These are phyloP conservation scores for Hippocampus zosterae DNA, from an alignment of 2,113 vertebrate genomes.

Conservation along the genomic window DNA sequence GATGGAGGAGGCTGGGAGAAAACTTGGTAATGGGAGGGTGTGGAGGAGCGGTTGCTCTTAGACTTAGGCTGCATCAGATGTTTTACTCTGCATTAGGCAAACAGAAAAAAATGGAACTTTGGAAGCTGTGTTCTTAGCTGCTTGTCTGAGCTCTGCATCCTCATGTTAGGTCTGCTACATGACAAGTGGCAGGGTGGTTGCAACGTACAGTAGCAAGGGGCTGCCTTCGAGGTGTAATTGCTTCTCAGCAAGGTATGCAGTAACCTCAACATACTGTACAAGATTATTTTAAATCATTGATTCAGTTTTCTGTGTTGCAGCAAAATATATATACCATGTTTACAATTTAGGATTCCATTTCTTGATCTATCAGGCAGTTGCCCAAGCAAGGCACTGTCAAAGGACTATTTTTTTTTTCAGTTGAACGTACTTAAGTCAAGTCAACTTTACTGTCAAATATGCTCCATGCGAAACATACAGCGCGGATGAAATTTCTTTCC, in stretches of 20 bases:
- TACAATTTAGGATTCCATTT: too few species aligned
- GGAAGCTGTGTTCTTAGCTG: slow-evolving; percentile 29
- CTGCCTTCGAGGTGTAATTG: slow-evolving; percentile 13
- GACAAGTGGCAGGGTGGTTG: slow-evolving; percentile 41
- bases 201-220: slow-evolving; percentile 6
- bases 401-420: too few species aligned
- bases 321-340: too few species aligned
- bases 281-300: too few species aligned
- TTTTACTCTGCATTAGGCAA: slow-evolving; percentile 31
- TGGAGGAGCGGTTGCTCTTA: slow-evolving; percentile 69
- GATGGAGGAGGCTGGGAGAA: slow-evolving; percentile 53
- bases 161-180: slow-evolving; percentile 37
- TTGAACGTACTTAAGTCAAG: too few species aligned
- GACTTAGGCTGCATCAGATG: slow-evolving; percentile 51
- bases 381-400: too few species aligned
- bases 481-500: too few species aligned
- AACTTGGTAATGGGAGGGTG: slow-evolving; percentile 51
- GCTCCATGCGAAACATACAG: too few species aligned
- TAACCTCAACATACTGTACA: not conserved
- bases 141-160: slow-evolving; percentile 22
- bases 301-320: too few species aligned
- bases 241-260: slow-evolving; percentile 13
- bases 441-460: too few species aligned
- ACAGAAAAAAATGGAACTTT: slow-evolving; percentile 18
- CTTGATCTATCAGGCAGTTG: too few species aligned